Percentiles rank a stretch among this genome's conserved stretches.
Evolutionary conservation across 2,888 invertebrate genomes (phyloP).

Genomic region (Amphipoea oculea): DNA sequence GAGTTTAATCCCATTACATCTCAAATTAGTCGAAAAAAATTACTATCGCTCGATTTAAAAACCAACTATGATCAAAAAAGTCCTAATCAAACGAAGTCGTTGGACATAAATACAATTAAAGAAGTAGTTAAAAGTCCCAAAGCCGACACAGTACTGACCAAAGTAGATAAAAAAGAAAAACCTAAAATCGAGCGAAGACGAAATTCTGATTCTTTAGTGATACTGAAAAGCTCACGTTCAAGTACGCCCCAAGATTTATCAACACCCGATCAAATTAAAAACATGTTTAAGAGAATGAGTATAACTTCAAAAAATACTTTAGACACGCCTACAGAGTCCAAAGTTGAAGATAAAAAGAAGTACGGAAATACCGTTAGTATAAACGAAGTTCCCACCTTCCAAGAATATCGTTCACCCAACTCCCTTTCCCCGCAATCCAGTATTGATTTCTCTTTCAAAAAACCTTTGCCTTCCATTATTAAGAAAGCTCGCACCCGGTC

Average conservation of each 20-base stretch:
- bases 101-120: conserved; percentile 61
- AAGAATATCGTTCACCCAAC: conserved; percentile 86
- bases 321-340: conserved; percentile 34
- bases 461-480: conserved; percentile 82
- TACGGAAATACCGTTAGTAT: conserved; percentile 86
- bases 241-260: conserved; percentile 63
- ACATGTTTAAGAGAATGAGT: conserved; percentile 80
- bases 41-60: conserved; percentile 81
- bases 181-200: conserved; percentile 66
- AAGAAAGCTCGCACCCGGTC: conserved; percentile 83
- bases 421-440: conserved; percentile 77
- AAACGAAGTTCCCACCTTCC: conserved; percentile 88
- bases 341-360: conserved; percentile 70
- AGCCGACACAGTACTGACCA: conserved; percentile 20
- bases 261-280: conserved; percentile 74
- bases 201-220: conserved; percentile 77
- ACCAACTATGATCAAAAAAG: conserved; percentile 72
- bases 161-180: conserved; percentile 39
- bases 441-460: conserved; percentile 77
- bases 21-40: conserved; percentile 74
- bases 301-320: conserved; percentile 65
- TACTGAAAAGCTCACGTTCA: conserved; percentile 64
- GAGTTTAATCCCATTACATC: conserved; percentile 33
- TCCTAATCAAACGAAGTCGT: conserved; percentile 60
- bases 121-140: conserved; percentile 46